These are phyloP conservation scores for Brachyopa scutellaris DNA, from an alignment of 2,888 invertebrate species.

Conservation along the genomic window DNA sequence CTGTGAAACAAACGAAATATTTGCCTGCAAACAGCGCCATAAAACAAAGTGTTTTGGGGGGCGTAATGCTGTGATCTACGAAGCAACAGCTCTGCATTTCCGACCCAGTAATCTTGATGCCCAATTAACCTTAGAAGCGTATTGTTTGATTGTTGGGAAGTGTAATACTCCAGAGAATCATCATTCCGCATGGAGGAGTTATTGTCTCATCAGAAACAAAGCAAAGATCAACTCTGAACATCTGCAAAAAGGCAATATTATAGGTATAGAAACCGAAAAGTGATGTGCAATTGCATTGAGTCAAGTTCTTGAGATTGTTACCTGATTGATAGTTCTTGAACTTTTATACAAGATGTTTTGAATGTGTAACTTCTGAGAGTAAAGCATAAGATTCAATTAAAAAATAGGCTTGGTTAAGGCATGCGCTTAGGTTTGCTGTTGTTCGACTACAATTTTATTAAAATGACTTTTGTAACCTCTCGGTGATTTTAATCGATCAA, in stretches of 20 bases:
- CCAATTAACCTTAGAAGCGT: conserved; percentile 82
- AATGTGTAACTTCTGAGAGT: not conserved
- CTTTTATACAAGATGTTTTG: not conserved
- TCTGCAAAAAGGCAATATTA: too few relatives aligned
- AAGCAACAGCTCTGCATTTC: conserved; percentile 78
- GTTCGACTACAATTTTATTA: not conserved
- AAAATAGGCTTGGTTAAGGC: not conserved
- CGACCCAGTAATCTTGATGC: conserved; percentile 82
- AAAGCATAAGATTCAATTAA: conserved; percentile 2
- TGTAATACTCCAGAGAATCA: conserved; percentile 17
- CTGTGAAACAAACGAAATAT: conserved; percentile 44
- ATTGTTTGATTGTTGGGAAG: conserved; percentile 71
- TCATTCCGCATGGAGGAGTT: conserved; percentile 40
- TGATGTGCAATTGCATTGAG: conserved; percentile 23
- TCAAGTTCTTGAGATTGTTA: conserved; percentile 35
- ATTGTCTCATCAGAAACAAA: conserved; percentile 60
- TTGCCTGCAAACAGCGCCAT: conserved; percentile 31
- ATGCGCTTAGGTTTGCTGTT: too few relatives aligned
- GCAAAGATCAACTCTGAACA: conserved; percentile 42
- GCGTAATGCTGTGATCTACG: conserved; percentile 61
- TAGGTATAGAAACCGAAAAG: too few relatives aligned
- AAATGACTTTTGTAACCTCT: not conserved
- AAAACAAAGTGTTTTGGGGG: conserved; percentile 41
- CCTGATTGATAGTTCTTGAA: conserved; percentile 39
- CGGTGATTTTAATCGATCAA: not conserved